Percentiles rank a stretch among this genome's conserved stretches.
Evolutionary conservation across 1,140 invertebrate species (phyloP).

Genomic region (Bathynomus jamesi): DNA sequence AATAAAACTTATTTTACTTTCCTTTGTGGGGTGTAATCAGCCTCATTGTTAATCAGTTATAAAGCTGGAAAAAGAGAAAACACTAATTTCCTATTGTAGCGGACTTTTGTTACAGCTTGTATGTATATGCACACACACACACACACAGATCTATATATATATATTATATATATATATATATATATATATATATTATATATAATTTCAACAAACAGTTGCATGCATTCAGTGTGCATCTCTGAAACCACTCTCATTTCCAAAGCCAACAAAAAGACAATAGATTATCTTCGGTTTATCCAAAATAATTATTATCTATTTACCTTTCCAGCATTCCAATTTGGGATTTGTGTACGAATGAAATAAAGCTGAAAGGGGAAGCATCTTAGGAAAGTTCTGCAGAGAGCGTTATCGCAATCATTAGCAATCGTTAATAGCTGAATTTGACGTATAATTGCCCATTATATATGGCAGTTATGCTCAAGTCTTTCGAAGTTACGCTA

Average conservation of each 20-base stretch:
- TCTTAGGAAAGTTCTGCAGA: background rate
- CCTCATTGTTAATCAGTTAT: too few species aligned
- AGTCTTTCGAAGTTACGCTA: background rate
- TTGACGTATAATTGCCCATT: slow-evolving; percentile 1
- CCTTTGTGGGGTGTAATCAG: too few species aligned
- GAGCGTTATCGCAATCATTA: background rate
- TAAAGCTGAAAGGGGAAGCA: background rate
- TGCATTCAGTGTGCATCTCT: too few species aligned
- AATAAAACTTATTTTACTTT: too few species aligned
- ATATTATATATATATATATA: too few species aligned
- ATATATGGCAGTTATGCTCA: background rate
- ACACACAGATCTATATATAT: too few species aligned
- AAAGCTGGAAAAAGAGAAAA: too few species aligned
- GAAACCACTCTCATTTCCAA: background rate
- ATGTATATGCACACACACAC: too few species aligned
- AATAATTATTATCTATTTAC: background rate
- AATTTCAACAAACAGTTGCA: too few species aligned
- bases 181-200: too few species aligned
- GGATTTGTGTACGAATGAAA: background rate
- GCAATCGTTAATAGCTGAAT: background rate
- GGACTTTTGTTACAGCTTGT: too few species aligned
- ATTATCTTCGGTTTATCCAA: background rate
- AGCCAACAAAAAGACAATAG: background rate
- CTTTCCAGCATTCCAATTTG: background rate
- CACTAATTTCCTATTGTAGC: too few species aligned